phyloP scores from a whole-genome alignment of 2,888 invertebrate genomes.

The Cheilosia vernalis region DNA sequence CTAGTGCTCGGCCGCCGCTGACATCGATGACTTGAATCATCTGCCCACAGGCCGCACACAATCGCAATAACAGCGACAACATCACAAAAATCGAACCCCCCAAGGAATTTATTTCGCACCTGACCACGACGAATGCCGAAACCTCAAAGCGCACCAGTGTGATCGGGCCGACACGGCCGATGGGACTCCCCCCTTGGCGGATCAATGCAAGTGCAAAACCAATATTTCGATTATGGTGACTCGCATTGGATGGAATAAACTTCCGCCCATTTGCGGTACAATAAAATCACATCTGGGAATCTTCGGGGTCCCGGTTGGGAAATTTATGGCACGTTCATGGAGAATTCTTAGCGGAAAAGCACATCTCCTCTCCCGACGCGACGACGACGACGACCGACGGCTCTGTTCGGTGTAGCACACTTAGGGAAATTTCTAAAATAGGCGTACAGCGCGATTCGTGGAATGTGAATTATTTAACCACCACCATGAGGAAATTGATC shows the following conservation, averaged over 20 bases:
- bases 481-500: slow-evolving; percentile 68
- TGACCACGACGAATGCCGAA: slow-evolving; percentile 72
- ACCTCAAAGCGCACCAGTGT: slow-evolving; percentile 48
- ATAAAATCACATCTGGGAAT: slow-evolving; percentile 76
- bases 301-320: slow-evolving; percentile 69
- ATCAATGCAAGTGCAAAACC: slow-evolving; percentile 67
- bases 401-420: slow-evolving; percentile 57
- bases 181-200: slow-evolving; percentile 32
- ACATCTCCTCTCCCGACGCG: slow-evolving; percentile 30
- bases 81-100: slow-evolving; percentile 54
- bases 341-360: slow-evolving; percentile 63
- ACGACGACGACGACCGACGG: not conserved
- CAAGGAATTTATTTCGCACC: slow-evolving; percentile 76
- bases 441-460: slow-evolving; percentile 61
- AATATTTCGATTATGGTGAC: slow-evolving; percentile 76
- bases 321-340: slow-evolving; percentile 73
- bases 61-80: slow-evolving; percentile 39
- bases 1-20: slow-evolving; percentile 20
- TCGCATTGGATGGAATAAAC: slow-evolving; percentile 69
- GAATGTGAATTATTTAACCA: slow-evolving; percentile 74
- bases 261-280: slow-evolving; percentile 76
- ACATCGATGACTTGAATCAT: slow-evolving; percentile 24
- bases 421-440: slow-evolving; percentile 74
- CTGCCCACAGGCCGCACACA: slow-evolving; percentile 51
- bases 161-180: slow-evolving; percentile 8